A percentile compares a stretch with the other conserved stretches of the same genome.
phyloP scores from a whole-genome alignment of 2,888 invertebrate genomes.

The Eutolmus rufibarbis region DNA sequence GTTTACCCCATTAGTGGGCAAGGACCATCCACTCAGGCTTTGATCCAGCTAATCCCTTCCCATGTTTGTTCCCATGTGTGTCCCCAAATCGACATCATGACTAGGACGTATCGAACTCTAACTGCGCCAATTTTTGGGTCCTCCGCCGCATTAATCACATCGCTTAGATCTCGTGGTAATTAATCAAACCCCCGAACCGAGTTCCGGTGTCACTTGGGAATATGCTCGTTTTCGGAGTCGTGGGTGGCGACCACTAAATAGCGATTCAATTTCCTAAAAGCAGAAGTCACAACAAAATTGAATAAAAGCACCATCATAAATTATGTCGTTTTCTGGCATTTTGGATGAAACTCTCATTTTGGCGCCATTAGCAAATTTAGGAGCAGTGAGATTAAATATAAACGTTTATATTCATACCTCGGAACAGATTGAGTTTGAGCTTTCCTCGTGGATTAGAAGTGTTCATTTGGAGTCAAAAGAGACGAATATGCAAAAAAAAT shows the following conservation, averaged over 20 bases:
- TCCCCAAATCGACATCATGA: not conserved
- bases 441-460: too few species aligned
- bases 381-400: too few species aligned
- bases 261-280: not conserved
- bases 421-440: too few species aligned
- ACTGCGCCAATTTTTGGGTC: not conserved
- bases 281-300: not conserved
- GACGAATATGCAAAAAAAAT: too few species aligned
- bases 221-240: not conserved
- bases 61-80: not conserved
- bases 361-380: not conserved
- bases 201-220: not conserved
- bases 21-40: not conserved
- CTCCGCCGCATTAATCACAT: not conserved
- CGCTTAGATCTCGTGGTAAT: not conserved
- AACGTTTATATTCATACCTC: too few species aligned
- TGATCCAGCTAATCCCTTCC: not conserved
- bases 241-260: not conserved
- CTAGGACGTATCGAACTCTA: not conserved
- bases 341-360: not conserved
- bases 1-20: not conserved
- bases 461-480: too few species aligned
- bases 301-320: not conserved
- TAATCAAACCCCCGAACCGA: not conserved
- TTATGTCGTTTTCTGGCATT: not conserved